Conservation (phyloP, 2,113 vertebrate species). For the Pituophis catenifer region DNA sequence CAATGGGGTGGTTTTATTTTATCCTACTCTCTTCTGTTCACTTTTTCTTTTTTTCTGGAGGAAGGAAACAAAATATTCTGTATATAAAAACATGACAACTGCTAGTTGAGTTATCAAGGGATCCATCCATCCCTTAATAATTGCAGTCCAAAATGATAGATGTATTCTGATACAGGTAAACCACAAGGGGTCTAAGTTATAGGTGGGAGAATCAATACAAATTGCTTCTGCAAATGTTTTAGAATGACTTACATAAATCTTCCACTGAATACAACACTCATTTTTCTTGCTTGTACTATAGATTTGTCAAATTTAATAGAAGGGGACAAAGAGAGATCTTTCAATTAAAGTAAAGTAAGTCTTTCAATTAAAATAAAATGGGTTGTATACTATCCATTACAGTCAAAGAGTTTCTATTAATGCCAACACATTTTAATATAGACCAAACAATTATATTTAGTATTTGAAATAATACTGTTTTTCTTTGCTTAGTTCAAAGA, state of each 20-base stretch:
- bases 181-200: background rate
- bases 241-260: background rate
- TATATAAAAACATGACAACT: background rate
- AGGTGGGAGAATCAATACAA: background rate
- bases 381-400: background rate
- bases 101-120: background rate
- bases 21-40: background rate
- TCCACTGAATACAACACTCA: background rate
- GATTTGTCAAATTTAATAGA: slow-evolving; percentile 46
- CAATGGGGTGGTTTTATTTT: background rate
- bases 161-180: background rate
- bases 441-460: background rate
- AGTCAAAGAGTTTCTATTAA: background rate
- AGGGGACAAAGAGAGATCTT: slow-evolving; percentile 15
- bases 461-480: background rate
- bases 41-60: background rate
- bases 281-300: slow-evolving; percentile 46
- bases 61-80: background rate
- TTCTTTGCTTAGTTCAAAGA: background rate
- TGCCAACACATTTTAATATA: background rate
- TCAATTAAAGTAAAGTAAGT: slow-evolving; percentile 19
- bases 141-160: background rate
- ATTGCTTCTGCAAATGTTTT: background rate
- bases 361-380: slow-evolving; percentile 19
- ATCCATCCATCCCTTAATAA: background rate